phyloP scores from a whole-genome alignment of 2,113 vertebrate species.

The Tachysurus vachellii region DNA sequence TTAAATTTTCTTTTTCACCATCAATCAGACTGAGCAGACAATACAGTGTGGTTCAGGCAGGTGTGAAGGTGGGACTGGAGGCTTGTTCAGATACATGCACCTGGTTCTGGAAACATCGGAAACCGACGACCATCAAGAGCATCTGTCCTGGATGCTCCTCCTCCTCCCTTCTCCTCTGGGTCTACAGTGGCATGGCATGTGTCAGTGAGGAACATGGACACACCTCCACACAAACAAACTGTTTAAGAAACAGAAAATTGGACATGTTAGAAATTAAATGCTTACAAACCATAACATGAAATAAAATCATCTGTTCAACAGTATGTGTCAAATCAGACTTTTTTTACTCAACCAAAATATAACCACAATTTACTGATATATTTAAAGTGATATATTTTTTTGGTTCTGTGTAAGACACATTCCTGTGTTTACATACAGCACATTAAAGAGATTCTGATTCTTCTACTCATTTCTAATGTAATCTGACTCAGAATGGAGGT shows the following conservation, averaged over 20 bases:
- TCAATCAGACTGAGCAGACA: constrained; percentile 16
- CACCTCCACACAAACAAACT: constrained; percentile 98
- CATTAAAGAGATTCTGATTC: background rate
- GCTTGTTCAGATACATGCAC: constrained; percentile 63
- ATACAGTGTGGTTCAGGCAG: constrained; percentile 43
- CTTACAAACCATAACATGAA: background rate
- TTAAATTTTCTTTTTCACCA: background rate
- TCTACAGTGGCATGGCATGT: constrained; percentile 50
- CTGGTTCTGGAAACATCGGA: constrained; percentile 65
- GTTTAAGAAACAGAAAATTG: constrained; percentile 34
- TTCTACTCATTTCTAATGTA: background rate
- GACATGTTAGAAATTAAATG: background rate
- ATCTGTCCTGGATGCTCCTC: constrained; percentile 56
- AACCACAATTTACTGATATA: background rate
- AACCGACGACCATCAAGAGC: constrained; percentile 35
- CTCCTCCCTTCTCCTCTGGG: constrained; percentile 28
- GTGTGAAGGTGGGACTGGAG: constrained; percentile 50
- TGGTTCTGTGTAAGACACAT: background rate
- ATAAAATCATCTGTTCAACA: background rate
- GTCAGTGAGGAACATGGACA: constrained; percentile 87
- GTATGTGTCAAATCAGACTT: background rate
- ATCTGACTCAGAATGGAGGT: background rate
- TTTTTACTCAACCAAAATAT: background rate
- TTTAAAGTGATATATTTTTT: background rate
- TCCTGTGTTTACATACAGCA: background rate